Evolutionary conservation across 2,797 vertebrate species (phyloP), one percentile per base, ranked within the genome.

Genomic region (Macropus fuliginosus): DNA sequence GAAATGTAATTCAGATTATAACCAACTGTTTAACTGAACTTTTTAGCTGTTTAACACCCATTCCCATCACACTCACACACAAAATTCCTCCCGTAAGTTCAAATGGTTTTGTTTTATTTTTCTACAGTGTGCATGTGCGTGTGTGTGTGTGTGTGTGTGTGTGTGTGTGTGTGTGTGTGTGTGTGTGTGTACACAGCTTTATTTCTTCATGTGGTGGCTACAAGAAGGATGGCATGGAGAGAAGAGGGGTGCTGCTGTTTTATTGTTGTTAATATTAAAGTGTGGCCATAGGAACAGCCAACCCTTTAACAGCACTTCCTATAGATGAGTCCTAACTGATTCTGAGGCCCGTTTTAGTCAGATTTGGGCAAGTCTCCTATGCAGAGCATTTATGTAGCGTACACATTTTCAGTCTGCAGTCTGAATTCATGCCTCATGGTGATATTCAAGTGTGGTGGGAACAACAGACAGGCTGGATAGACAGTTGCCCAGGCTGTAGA

Each of bases 1-100:
- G n/a, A 92, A 95, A 95, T 97, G 93, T 97, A 98, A 97, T 96
- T 96, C 94, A 54, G 90, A 94, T 97, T 95, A 92, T 95, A 96
- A 95, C 0, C 46, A 96, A 92, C 94, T 94, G 93, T 95, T 97
- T 93, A 93, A 92, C 89, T 96, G 74, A 81, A 31, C n/a, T n/a
- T n/a, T 81, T 46, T 21, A 46, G 46, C 8, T 46, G 8, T 46
- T 46, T 21, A 10, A 81, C 66, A 9, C 66, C 40, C 40, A 81
- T 46, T 40, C 66, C 8, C 16, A 24, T 40, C 66, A 24, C 21
- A 27, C 9, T 8, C 8, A 46, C 74, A 46, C 96, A 91, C 95
- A 93, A 97, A 96, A 56, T 95, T 74, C 5, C 66, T 74, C n/a
- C 0, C 93, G 90, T 95, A 93, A 81, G 14, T 59, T 91, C 55